These are phyloP conservation scores for Lampris megalopsis DNA, from an alignment of 2,113 vertebrate genomes.

Conservation along the genomic window DNA sequence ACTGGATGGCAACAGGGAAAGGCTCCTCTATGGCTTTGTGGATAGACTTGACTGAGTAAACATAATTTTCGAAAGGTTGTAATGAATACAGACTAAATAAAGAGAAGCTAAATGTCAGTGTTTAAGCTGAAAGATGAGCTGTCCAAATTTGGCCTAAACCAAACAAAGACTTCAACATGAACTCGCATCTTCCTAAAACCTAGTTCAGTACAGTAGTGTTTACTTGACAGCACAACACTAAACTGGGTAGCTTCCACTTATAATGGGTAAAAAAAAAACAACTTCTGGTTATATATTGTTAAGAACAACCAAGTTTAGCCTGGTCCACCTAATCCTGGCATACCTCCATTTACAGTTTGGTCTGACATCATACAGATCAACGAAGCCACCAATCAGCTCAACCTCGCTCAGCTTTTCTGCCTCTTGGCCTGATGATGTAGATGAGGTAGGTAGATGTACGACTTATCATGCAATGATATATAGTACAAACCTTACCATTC, in stretches of 20 bases:
- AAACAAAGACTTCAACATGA: not conserved
- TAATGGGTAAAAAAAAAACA: no score
- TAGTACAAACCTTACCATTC: no score
- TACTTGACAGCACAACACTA: not conserved
- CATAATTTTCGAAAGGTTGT: constrained; percentile 30
- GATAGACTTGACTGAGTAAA: constrained; percentile 26
- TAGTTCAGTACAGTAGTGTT: not conserved
- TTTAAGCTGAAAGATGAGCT: not conserved
- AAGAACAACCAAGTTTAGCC: no score
- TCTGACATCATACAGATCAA: no score
- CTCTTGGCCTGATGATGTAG: no score
- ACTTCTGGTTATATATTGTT: no score
- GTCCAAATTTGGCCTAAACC: constrained; percentile 3
- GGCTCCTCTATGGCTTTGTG: constrained; percentile 29
- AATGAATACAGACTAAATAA: constrained; percentile 13
- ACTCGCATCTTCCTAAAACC: not conserved
- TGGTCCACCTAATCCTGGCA: no score
- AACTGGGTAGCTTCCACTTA: not conserved
- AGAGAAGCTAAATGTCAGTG: constrained; percentile 4
- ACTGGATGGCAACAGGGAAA: constrained; percentile 30
- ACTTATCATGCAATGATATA: no score
- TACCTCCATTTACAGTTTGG: no score
- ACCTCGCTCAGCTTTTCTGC: no score
- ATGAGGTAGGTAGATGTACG: no score
- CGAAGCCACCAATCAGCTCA: no score